These are phyloP conservation scores for Tetranychus cinnabarinus DNA, from an alignment of 1,140 invertebrate species.

Conservation along the genomic window DNA sequence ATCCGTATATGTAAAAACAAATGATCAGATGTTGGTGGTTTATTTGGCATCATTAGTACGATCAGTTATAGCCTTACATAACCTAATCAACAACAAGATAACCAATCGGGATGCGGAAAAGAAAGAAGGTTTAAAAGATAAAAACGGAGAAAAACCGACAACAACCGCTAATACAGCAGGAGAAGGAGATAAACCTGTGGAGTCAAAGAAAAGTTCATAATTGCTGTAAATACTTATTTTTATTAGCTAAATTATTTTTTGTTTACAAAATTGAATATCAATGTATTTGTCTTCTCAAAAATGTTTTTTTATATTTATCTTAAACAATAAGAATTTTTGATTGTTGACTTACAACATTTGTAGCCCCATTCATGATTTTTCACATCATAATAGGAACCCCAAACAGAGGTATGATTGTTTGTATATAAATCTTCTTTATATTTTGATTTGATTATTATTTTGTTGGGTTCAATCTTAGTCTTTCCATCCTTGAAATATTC, in stretches of 20 bases:
- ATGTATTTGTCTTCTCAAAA: too few relatives aligned
- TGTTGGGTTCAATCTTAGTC: constrained; percentile 56
- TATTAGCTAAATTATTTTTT: too few relatives aligned
- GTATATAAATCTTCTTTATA: constrained; percentile 86
- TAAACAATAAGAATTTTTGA: constrained; percentile 45
- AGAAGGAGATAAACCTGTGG: constrained; percentile 17
- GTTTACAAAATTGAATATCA: too few relatives aligned
- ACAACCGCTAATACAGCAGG: constrained; percentile 16
- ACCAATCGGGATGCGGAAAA: constrained; percentile 74
- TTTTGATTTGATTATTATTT: constrained; percentile 52
- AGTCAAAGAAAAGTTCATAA: too few relatives aligned
- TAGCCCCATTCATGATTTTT: constrained; percentile 76
- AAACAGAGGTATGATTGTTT: constrained; percentile 80
- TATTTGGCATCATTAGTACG: constrained; percentile 85
- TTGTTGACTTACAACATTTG: constrained; percentile 77
- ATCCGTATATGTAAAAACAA: constrained; percentile 93
- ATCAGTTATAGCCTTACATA: constrained; percentile 78
- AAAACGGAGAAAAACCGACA: constrained; percentile 21
- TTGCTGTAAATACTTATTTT: too few relatives aligned
- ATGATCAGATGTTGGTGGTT: constrained; percentile 96
- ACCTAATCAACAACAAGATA: constrained; percentile 97
- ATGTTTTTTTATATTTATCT: neutral
- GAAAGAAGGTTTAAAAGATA: constrained; percentile 18
- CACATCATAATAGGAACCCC: constrained; percentile 73
- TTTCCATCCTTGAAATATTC: constrained; percentile 87